Evolutionary conservation across 2,797 vertebrate species (phyloP).

Genomic region (Pteronotus mesoamericanus): DNA sequence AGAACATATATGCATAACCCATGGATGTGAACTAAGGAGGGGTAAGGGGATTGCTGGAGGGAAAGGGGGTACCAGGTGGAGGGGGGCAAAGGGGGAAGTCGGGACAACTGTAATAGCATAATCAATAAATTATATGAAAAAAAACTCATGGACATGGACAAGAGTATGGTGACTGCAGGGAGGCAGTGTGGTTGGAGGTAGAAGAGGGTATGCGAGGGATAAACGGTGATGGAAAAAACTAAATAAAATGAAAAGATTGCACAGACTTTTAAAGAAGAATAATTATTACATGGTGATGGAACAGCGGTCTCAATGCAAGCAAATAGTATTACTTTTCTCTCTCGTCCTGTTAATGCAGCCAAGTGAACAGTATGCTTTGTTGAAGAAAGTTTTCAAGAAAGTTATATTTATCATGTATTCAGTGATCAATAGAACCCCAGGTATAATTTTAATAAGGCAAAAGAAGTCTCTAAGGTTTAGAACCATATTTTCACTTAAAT

Average conservation of each 20-base stretch:
- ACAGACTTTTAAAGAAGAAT: neutral
- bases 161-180: neutral
- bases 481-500: neutral
- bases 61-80: neutral
- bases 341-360: neutral
- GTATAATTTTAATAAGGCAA: neutral
- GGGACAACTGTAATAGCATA: neutral
- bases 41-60: neutral
- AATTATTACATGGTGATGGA: neutral
- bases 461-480: neutral
- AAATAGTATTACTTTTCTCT: neutral
- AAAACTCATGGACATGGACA: neutral
- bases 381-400: neutral
- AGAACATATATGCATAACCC: neutral
- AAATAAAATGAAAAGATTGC: neutral
- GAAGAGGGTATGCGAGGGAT: neutral
- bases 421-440: neutral
- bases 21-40: neutral
- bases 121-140: neutral
- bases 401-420: neutral
- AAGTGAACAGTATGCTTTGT: neutral
- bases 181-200: neutral
- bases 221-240: neutral
- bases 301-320: neutral
- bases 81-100: neutral